Percentiles rank a stretch among this genome's conserved stretches.
These are phyloP conservation scores for Catharus minimus DNA, from an alignment of 2,113 vertebrate species.

Conservation along the genomic window DNA sequence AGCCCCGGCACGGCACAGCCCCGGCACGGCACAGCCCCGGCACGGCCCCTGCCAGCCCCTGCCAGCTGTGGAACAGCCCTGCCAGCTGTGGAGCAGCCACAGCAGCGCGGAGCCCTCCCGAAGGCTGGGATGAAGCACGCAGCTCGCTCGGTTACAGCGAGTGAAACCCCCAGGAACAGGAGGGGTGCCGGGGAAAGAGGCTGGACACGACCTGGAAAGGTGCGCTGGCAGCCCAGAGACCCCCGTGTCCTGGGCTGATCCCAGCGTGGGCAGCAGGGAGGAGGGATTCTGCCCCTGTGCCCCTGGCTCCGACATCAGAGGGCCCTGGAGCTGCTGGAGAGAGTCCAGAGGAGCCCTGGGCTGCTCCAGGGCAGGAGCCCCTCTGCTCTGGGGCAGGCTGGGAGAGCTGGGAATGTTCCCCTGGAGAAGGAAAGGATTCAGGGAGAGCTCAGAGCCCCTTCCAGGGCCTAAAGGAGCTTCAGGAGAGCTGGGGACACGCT, in stretches of 20 bases:
- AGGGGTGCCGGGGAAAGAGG: not conserved
- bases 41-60: too few relatives aligned
- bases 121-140: accelerated
- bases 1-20: accelerated
- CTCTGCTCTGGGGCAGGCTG: not conserved
- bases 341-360: accelerated
- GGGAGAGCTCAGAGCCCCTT: not conserved
- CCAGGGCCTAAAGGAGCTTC: accelerated
- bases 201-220: not conserved
- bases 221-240: not conserved
- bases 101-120: not conserved
- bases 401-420: accelerated
- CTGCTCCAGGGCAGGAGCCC: not conserved
- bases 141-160: not conserved
- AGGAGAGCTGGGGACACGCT: not conserved
- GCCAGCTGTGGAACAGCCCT: accelerated
- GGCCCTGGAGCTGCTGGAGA: not conserved
- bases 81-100: accelerated
- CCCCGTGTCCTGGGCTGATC: not conserved
- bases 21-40: too few relatives aligned
- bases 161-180: accelerated
- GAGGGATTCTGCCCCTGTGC: not conserved
- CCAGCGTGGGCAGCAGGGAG: not conserved
- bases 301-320: accelerated
- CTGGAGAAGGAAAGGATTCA: not conserved